Conservation (phyloP, 2,113 vertebrate species). For the Paralichthys olivaceus region DNA sequence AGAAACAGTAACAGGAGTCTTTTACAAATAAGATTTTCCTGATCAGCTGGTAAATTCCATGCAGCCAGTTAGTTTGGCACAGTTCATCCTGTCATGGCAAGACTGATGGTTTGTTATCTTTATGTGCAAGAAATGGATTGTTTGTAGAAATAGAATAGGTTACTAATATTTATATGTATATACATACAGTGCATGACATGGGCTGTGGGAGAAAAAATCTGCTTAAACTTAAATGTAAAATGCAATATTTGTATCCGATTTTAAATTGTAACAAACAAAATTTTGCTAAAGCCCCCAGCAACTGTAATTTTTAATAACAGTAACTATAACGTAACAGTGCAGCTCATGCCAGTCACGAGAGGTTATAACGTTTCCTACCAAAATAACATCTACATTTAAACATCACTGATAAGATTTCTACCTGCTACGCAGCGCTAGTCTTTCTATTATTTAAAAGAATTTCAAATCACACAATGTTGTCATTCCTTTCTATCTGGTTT, state of each 20-base stretch:
- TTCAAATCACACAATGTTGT: conserved; percentile 66
- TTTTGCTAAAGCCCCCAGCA: not conserved
- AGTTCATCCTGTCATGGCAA: conserved; percentile 22
- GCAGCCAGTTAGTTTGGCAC: conserved; percentile 1
- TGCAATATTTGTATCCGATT: not conserved
- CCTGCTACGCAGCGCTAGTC: conserved; percentile 38
- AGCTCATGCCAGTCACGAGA: too few relatives aligned
- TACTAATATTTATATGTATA: not conserved
- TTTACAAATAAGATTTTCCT: conserved; percentile 10
- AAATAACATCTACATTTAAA: conserved; percentile 45
- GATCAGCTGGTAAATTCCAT: conserved; percentile 35
- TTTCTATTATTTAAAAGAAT: conserved; percentile 55
- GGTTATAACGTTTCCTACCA: too few relatives aligned
- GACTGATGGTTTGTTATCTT: conserved; percentile 1
- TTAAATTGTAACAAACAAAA: conserved; percentile 4
- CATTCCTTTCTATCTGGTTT: conserved; percentile 65
- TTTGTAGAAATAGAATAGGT: conserved; percentile 4
- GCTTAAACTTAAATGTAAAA: conserved; percentile 16
- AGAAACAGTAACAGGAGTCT: not conserved
- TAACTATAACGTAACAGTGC: too few relatives aligned
- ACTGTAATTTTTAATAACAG: not conserved
- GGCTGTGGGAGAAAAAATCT: conserved; percentile 1
- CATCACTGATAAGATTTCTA: conserved; percentile 41
- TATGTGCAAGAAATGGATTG: conserved; percentile 12
- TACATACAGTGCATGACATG: not conserved